Percentiles rank a stretch among this genome's conserved stretches.
These are phyloP conservation scores for Augochlora pura DNA, from an alignment of 1,140 invertebrate genomes.

Conservation along the genomic window DNA sequence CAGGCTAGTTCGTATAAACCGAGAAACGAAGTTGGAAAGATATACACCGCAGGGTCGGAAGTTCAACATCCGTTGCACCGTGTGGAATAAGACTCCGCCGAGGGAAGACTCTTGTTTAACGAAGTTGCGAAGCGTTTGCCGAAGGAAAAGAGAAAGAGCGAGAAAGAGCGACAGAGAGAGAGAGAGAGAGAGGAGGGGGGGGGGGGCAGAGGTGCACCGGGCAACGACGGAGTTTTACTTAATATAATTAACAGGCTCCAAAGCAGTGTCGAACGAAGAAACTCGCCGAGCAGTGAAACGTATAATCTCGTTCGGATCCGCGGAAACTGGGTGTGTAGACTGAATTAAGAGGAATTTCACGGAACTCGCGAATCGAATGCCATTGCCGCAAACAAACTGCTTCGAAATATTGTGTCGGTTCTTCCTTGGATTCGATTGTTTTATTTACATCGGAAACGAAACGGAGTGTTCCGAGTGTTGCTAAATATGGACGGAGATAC, in stretches of 20 bases:
- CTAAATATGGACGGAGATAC: no score
- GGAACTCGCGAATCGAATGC: not conserved
- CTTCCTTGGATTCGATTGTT: no score
- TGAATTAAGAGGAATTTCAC: not conserved
- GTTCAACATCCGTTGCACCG: conserved; percentile 8
- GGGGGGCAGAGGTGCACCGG: not conserved
- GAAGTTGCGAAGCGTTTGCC: conserved; percentile 32
- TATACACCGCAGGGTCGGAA: not conserved
- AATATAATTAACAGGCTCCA: conserved; percentile 42
- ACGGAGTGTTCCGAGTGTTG: no score
- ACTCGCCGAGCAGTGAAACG: not conserved
- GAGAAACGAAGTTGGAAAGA: conserved; percentile 1
- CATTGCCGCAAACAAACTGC: no score
- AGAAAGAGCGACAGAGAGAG: no score
- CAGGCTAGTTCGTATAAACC: not conserved
- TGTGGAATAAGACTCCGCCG: not conserved
- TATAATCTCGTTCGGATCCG: not conserved
- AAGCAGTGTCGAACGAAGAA: conserved; percentile 11
- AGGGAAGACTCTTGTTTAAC: conserved; percentile 11
- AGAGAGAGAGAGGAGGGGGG: no score
- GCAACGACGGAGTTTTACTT: conserved; percentile 21
- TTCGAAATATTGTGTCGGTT: no score
- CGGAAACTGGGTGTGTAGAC: not conserved
- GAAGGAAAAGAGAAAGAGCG: not conserved
- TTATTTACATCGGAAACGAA: no score